Conservation (phyloP, 2,113 vertebrate genomes). For the Syrmaticus mikado region DNA sequence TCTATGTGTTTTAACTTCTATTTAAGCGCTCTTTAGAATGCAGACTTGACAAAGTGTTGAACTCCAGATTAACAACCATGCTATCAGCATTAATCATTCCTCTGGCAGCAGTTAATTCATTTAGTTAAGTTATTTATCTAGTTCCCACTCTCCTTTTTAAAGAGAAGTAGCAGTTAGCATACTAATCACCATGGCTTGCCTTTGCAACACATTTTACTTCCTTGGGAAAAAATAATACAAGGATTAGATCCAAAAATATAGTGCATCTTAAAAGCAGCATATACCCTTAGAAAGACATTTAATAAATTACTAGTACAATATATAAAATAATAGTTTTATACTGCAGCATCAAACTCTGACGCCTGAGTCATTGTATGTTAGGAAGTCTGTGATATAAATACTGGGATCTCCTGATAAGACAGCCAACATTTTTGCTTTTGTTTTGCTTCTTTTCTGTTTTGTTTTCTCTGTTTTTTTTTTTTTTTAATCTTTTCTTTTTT, state of each 20-base stretch:
- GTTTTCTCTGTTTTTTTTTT: background rate
- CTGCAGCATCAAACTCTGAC: conserved; percentile 81
- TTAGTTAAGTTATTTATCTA: conserved; percentile 31
- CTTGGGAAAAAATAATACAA: conserved; percentile 75
- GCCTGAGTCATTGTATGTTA: conserved; percentile 77
- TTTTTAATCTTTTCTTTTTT: background rate
- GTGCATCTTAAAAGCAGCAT: conserved; percentile 85
- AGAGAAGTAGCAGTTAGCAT: conserved; percentile 70
- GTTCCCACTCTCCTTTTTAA: conserved; percentile 70
- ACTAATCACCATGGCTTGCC: conserved; percentile 71
- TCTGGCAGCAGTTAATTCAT: conserved; percentile 51
- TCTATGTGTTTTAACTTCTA: conserved; percentile 26
- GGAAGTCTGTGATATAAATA: conserved; percentile 73
- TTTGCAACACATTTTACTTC: conserved; percentile 74
- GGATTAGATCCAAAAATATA: conserved; percentile 83
- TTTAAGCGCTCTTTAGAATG: conserved; percentile 42
- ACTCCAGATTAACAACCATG: conserved; percentile 33
- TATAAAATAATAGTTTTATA: conserved; percentile 77
- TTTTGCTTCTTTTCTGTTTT: conserved; percentile 36
- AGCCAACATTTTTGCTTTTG: conserved; percentile 57
- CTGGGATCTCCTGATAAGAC: conserved; percentile 62
- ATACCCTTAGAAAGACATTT: conserved; percentile 82
- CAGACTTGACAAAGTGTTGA: conserved; percentile 15
- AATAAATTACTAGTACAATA: conserved; percentile 84
- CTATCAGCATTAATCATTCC: conserved; percentile 26